A percentile compares a stretch with the other conserved stretches of the same genome.
phyloP scores from a whole-genome alignment of 2,888 invertebrate species.

The Scaptomyza caliginosa region DNA sequence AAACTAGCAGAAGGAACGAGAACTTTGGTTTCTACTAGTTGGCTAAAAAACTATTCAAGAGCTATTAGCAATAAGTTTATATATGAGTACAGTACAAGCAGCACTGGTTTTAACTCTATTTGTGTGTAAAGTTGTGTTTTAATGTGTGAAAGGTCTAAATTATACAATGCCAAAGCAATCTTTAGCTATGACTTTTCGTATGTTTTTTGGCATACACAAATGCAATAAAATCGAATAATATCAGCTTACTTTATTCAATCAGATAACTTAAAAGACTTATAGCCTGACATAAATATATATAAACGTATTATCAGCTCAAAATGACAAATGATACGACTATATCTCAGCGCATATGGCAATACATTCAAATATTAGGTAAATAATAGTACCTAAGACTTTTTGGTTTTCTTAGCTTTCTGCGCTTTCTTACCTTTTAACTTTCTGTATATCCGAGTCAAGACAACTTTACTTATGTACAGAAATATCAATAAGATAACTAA shows the following conservation, averaged over 20 bases:
- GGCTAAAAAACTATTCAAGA: conserved; percentile 8
- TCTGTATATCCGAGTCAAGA: conserved; percentile 2
- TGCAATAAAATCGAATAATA: neutral
- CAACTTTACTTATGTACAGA: neutral
- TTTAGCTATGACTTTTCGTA: neutral
- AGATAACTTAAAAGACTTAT: neutral
- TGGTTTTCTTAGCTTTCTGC: neutral
- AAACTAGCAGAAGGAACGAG: neutral
- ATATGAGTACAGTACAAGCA: neutral
- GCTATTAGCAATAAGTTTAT: conserved; percentile 8
- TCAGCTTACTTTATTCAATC: neutral
- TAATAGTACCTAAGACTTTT: neutral
- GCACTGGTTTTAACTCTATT: neutral
- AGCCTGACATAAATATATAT: neutral
- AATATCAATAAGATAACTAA: conserved; percentile 4
- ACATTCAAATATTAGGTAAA: neutral
- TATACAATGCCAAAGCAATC: neutral
- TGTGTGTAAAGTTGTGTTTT: neutral
- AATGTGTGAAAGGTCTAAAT: neutral
- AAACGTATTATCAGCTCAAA: neutral
- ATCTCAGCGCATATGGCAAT: neutral
- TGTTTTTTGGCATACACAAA: neutral
- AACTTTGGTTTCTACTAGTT: conserved; percentile 1
- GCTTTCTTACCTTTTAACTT: conserved; percentile 2
- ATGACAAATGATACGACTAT: neutral